A percentile compares a stretch with the other conserved stretches of the same genome.
phyloP scores from a whole-genome alignment of 2,888 invertebrate genomes.

The Yponomeuta plumbellus region DNA sequence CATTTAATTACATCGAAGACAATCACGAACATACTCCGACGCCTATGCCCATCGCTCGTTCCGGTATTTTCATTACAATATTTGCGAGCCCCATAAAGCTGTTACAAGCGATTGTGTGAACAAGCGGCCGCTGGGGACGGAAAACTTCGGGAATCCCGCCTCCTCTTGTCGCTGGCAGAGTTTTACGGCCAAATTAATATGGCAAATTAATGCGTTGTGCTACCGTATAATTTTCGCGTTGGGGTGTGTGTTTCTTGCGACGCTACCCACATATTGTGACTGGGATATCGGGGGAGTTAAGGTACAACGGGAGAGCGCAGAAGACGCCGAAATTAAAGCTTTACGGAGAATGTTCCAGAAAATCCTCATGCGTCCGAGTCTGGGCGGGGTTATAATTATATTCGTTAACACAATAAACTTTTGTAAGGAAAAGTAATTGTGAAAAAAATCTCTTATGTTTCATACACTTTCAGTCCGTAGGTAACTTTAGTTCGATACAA shows the following conservation, averaged over 20 bases:
- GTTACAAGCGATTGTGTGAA: constrained; percentile 54
- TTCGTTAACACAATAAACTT: background rate
- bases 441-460: background rate
- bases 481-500: background rate
- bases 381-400: background rate
- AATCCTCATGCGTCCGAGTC: background rate
- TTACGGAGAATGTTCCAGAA: background rate
- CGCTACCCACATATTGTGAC: constrained; percentile 32
- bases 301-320: constrained; percentile 16
- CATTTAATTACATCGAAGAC: background rate
- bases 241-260: constrained; percentile 64
- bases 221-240: constrained; percentile 72
- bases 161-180: constrained; percentile 71
- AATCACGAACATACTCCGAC: background rate
- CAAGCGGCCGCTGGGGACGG: constrained; percentile 68
- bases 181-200: constrained; percentile 78
- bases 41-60: background rate
- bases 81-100: constrained; percentile 23
- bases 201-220: constrained; percentile 75
- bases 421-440: background rate
- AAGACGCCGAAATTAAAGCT: background rate
- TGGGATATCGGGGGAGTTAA: constrained; percentile 12
- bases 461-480: background rate
- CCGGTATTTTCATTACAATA: constrained; percentile 24
- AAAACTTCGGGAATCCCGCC: constrained; percentile 68